Evolutionary conservation across 2,113 vertebrate genomes (phyloP), one percentile per base, ranked within the genome.

Genomic region (Orthochromis indermauri): DNA sequence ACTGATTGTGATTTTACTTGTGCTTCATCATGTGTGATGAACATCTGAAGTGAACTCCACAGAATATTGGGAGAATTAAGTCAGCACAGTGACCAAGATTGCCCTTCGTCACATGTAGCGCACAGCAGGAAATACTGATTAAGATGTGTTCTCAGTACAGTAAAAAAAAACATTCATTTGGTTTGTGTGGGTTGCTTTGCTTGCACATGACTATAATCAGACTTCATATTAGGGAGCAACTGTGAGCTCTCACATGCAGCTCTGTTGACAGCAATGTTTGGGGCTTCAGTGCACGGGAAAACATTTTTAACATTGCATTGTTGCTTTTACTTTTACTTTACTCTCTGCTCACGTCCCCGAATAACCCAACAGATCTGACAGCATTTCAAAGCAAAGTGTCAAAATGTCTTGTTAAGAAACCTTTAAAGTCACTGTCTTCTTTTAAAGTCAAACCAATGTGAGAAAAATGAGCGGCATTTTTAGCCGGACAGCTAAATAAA

Each of bases 371-470:
- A 45, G 5, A 73, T 71, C n/a, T 7, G 84, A 81, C 49, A 1
- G 61, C 90, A 94, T 91, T 94, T 88, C 83, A n/a, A 8, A 47
- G 85, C 61, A 11, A 7, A 66, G 81, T 6, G 59, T 76, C 82
- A 80, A 76, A 91, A 73, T 81, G 82, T 83, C 81, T 24, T 51
- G 16, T 83, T 24, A 16, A 45, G 55, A 24, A 59, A 45, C 85
- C 53, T 40, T 47, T 17, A 71, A 16, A 49, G 47, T 10, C 21
- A 54, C 42, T 59, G 71, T 45, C 3, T n/a, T 88, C 40, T 78
- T 73, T 81, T 71, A 59, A 55, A 78, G 42, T 17, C 73, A 40
- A 81, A 78, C 57, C 55, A 19, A 12, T 16, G 55, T 28, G 68
- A 85, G 83, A 55, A 68, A 81, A 78, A 78, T 42, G 5, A 76